phyloP scores from a whole-genome alignment of 2,888 invertebrate genomes.

The Frankliniella fusca region DNA sequence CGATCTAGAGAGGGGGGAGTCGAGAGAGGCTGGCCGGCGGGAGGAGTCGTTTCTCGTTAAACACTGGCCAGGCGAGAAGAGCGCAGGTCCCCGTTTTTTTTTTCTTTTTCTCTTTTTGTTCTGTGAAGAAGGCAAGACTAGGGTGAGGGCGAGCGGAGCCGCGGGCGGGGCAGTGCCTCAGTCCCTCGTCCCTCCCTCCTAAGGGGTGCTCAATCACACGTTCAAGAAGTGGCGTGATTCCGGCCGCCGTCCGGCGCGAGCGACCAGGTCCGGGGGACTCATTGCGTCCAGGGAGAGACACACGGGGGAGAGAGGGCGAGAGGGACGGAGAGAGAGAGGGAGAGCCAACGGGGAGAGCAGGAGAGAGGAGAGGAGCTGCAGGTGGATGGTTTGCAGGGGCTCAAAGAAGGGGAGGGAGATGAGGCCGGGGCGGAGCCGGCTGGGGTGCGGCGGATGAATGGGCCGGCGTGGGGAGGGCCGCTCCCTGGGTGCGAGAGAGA shows the following conservation, averaged over 20 bases:
- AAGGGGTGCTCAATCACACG: constrained; percentile 9
- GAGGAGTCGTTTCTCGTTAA: not conserved
- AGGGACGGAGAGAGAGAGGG: constrained; percentile 5
- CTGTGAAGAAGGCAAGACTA: not conserved
- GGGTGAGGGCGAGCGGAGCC: not conserved
- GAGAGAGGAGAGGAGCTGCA: not conserved
- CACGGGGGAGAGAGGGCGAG: not conserved
- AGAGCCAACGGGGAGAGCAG: too few relatives aligned
- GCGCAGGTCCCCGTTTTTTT: not conserved
- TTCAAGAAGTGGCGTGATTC: not conserved
- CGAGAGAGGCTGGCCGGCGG: not conserved
- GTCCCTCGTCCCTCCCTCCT: not conserved
- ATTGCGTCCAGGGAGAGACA: too few relatives aligned
- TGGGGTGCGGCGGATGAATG: not conserved
- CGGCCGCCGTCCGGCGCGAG: not conserved
- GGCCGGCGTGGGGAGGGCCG: not conserved
- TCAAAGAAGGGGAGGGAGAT: not conserved
- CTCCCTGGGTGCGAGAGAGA: not conserved
- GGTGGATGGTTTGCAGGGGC: not conserved
- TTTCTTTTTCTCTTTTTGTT: not conserved
- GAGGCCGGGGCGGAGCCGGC: not conserved
- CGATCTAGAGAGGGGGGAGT: not conserved
- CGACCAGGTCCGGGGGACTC: not conserved
- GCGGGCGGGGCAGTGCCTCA: not conserved
- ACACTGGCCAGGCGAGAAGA: not conserved